These are phyloP conservation scores for Nerophis lumbriciformis DNA, from an alignment of 2,113 vertebrate species.

Conservation along the genomic window DNA sequence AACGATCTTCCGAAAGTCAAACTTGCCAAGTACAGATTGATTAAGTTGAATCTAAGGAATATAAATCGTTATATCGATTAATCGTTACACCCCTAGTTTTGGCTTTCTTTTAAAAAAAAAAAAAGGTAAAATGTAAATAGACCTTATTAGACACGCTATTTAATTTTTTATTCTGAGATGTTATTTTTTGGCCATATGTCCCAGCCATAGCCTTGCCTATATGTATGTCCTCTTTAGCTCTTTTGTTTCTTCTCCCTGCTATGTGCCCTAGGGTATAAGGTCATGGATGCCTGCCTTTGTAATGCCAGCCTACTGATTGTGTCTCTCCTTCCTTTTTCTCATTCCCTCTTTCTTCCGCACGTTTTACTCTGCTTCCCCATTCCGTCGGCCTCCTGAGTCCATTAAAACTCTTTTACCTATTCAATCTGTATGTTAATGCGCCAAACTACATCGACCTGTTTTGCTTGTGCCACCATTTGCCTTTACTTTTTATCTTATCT, in stretches of 20 bases:
- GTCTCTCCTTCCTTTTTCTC: slow-evolving; percentile 62
- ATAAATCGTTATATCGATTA: too few species aligned
- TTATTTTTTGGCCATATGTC: too few species aligned
- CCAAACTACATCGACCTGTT: slow-evolving; percentile 69
- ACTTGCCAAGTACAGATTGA: too few species aligned
- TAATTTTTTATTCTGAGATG: too few species aligned
- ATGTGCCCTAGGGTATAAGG: slow-evolving; percentile 60
- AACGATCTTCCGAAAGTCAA: too few species aligned
- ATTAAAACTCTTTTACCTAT: slow-evolving; percentile 96
- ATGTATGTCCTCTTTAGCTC: slow-evolving; percentile 43
- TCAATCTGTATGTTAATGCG: slow-evolving; percentile 97
- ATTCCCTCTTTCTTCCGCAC: slow-evolving; percentile 43
- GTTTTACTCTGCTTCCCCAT: slow-evolving; percentile 49
- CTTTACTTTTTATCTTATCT: slow-evolving; percentile 86
- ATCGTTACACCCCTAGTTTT: too few species aligned
- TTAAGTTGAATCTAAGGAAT: too few species aligned
- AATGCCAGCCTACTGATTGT: slow-evolving; percentile 82
- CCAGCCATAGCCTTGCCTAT: slow-evolving; percentile 18
- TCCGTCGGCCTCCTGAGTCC: slow-evolving; percentile 78
- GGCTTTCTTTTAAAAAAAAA: too few species aligned
- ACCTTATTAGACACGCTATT: too few species aligned
- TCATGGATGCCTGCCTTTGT: slow-evolving; percentile 83
- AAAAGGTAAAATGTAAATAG: too few species aligned
- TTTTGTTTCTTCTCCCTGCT: slow-evolving; percentile 41
- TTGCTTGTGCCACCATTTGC: slow-evolving; percentile 76